Percentiles rank a stretch among this genome's conserved stretches.
phyloP scores from a whole-genome alignment of 2,113 vertebrate genomes.

The Gorsachius goisagi region DNA sequence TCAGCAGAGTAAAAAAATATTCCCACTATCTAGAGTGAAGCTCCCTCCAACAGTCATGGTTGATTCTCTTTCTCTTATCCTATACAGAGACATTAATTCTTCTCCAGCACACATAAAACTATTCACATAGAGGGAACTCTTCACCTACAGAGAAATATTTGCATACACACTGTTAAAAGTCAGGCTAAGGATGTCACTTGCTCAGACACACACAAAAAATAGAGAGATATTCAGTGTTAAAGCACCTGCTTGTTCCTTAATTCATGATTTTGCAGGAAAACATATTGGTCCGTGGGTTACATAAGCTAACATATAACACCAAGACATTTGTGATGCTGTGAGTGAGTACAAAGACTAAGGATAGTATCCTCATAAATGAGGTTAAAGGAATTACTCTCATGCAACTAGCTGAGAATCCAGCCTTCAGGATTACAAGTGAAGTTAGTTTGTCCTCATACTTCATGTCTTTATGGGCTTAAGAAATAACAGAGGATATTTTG shows the following conservation, averaged over 20 bases:
- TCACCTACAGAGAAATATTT: conserved; percentile 43
- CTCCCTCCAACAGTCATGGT: conserved; percentile 31
- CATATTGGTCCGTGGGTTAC: conserved; percentile 44
- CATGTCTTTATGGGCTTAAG: not conserved
- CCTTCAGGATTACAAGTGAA: not conserved
- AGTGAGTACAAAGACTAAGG: conserved; percentile 30
- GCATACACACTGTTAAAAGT: conserved; percentile 41
- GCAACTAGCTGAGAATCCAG: not conserved
- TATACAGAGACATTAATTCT: conserved; percentile 42
- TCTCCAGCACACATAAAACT: conserved; percentile 26
- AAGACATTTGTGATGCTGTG: conserved; percentile 14
- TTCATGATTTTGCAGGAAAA: conserved; percentile 45
- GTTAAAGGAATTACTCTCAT: conserved; percentile 8
- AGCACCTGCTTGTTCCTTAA: conserved; percentile 44
- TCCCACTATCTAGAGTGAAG: conserved; percentile 18
- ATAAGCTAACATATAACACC: conserved; percentile 53
- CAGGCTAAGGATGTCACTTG: conserved; percentile 34
- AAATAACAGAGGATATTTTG: not conserved
- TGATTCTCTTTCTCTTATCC: conserved; percentile 43
- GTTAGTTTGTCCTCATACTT: not conserved
- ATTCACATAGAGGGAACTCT: conserved; percentile 37
- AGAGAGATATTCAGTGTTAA: conserved; percentile 30
- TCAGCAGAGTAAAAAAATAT: conserved; percentile 34
- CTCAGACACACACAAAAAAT: not conserved
- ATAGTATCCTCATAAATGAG: conserved; percentile 36